Evolutionary conservation across 1,140 invertebrate genomes (phyloP), one percentile per base, ranked within the genome.

Genomic region (Solenopsis invicta): DNA sequence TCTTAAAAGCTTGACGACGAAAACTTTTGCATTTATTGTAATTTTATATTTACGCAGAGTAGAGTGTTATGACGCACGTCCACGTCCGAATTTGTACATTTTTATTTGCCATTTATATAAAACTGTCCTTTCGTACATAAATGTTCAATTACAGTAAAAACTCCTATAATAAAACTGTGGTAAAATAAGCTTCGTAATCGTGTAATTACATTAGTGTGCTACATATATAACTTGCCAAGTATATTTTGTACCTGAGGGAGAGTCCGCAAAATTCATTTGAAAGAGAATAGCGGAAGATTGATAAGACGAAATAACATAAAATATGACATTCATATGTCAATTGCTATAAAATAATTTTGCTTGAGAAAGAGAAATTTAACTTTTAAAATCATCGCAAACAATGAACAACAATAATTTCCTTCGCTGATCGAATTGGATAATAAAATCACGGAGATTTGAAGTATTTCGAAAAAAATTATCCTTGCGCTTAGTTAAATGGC

Each of bases 161-260:
- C 24, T 80, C 66, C 29, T 54, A 54, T 5, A 56, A 81, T 81
- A 71, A 81, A 81, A 81, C 21, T 48, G n/a, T n/a, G 13, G 9
- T 8, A 56, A 18, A 45, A 18, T 8, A n/a, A 45, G 56, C 4
- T 71, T 18, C 18, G 0, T 45, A 45, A n/a, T 78, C 24, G 21
- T 0, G 29, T 50, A 48, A 66, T 29, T 77, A 78, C 2, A 24
- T 75, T 75, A 75, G 37, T 21, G 34, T 54, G 1, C 1, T 50
- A n/a, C 59, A 61, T 34, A 50, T 9, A 61, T 41, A 18, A 59
- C n/a, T 37, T 64, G 24, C 8, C 6, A 12, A 48, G 8, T 67
- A 66, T 52, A 52, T 66, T 5, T 78, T 29, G 18, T 13, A 80
- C 4, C 13, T 52, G 45, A 67, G 18, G 21, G 13, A 77, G 16